Conservation (phyloP, 2,113 vertebrate species). For the Alethe diademata region DNA sequence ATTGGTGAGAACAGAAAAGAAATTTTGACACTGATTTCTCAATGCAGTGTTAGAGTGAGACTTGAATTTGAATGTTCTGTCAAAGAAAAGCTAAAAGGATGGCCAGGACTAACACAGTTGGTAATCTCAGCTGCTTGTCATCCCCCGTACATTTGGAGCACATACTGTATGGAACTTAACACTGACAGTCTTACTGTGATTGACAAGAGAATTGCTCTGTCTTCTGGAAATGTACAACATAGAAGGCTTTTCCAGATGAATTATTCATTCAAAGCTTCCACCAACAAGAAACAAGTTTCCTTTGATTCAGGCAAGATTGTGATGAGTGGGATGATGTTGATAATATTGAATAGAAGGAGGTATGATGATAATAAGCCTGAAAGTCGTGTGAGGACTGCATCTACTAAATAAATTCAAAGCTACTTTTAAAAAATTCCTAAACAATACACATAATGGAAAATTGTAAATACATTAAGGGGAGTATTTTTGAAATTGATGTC, state of each 20-base stretch:
- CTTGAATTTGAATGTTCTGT: slow-evolving; percentile 64
- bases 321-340: slow-evolving; percentile 37
- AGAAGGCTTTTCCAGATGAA: slow-evolving; percentile 65
- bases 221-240: slow-evolving; percentile 67
- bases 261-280: slow-evolving; percentile 71
- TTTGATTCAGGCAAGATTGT: slow-evolving; percentile 58
- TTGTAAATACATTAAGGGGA: not conserved
- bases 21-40: slow-evolving; percentile 6
- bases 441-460: not conserved
- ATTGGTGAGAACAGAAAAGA: not conserved
- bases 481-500: not conserved
- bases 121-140: slow-evolving; percentile 56
- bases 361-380: slow-evolving; percentile 44
- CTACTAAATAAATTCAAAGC: slow-evolving; percentile 55
- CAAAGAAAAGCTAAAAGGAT: slow-evolving; percentile 54
- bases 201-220: slow-evolving; percentile 65
- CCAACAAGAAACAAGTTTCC: slow-evolving; percentile 52
- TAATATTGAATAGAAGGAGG: slow-evolving; percentile 31
- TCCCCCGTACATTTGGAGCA: slow-evolving; percentile 9
- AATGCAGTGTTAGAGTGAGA: slow-evolving; percentile 10
- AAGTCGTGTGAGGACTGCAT: not conserved
- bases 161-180: slow-evolving; percentile 22
- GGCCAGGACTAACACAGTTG: slow-evolving; percentile 57
- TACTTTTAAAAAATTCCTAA: not conserved
- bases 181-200: slow-evolving; percentile 52